Evolutionary conservation across 2,888 invertebrate species (phyloP).

Genomic region (Sphaerophoria taeniata): DNA sequence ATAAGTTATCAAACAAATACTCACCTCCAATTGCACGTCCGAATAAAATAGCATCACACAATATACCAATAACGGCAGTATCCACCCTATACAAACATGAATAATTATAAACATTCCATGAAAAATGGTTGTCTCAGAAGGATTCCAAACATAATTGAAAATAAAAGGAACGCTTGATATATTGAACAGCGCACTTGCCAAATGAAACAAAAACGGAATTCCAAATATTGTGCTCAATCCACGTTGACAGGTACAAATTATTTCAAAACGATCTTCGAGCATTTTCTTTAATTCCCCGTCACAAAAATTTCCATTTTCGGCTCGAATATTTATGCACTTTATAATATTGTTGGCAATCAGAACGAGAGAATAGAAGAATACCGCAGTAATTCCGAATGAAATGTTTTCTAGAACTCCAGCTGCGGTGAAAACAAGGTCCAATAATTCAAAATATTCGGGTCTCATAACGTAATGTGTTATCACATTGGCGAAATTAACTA

Average conservation of each 20-base stretch:
- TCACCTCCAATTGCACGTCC: neutral
- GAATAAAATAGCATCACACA: neutral
- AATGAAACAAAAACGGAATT: neutral
- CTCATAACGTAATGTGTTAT: neutral
- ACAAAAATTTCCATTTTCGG: neutral
- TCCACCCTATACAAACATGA: neutral
- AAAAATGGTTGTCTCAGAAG: neutral
- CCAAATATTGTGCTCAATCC: slow-evolving; percentile 10
- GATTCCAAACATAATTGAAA: neutral
- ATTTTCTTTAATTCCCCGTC: neutral
- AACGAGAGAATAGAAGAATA: neutral
- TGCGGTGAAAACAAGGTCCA: neutral
- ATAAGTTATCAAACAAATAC: neutral
- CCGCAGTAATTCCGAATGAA: neutral
- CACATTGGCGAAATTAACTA: neutral
- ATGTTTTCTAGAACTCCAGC: neutral
- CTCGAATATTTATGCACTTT: neutral
- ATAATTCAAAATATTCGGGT: no score
- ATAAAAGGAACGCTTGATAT: neutral
- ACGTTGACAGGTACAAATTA: neutral
- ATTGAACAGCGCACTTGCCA: neutral
- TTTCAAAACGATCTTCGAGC: slow-evolving; percentile 1
- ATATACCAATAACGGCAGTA: neutral
- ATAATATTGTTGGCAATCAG: neutral
- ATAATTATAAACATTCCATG: neutral